Percentiles rank a stretch among this genome's conserved stretches.
Evolutionary conservation across 2,888 invertebrate genomes (phyloP).

Genomic region (Tetragnatha montana): DNA sequence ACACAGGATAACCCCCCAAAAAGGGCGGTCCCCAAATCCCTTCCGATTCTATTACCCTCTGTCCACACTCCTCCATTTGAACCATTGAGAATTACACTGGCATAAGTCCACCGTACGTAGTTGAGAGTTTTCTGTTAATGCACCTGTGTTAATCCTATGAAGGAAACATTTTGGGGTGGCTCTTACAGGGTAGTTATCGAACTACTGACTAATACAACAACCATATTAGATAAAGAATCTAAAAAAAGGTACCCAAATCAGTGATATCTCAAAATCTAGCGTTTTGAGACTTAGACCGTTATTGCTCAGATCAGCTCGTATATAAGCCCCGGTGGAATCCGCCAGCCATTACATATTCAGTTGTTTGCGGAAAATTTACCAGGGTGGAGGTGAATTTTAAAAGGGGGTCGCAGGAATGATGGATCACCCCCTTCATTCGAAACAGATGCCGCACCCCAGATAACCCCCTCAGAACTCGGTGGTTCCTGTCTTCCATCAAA

Average conservation of each 20-base stretch:
- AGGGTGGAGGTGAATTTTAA: constrained; percentile 9
- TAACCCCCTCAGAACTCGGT: constrained; percentile 22
- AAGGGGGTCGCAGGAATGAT: constrained; percentile 38
- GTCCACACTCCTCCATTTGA: background rate
- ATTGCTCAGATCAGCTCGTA: too few relatives aligned
- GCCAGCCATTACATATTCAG: constrained; percentile 55
- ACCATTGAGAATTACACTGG: too few relatives aligned
- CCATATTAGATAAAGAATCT: too few relatives aligned
- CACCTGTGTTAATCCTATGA: too few relatives aligned
- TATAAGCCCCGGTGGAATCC: background rate
- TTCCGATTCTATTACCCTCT: constrained; percentile 55
- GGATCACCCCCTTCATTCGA: constrained; percentile 39
- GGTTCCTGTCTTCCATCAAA: background rate
- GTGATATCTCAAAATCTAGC: too few relatives aligned
- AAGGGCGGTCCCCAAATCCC: constrained; percentile 31
- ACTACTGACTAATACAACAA: too few relatives aligned
- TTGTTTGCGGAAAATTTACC: constrained; percentile 62
- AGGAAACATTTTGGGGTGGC: too few relatives aligned
- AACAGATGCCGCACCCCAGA: constrained; percentile 67
- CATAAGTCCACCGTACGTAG: too few relatives aligned
- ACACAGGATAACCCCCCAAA: background rate
- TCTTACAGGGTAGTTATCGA: too few relatives aligned
- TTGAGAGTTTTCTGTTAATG: too few relatives aligned
- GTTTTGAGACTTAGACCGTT: too few relatives aligned
- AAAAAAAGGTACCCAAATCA: too few relatives aligned